Conservation (phyloP, 2,113 vertebrate genomes). For the Himantopus leucocephalus region DNA sequence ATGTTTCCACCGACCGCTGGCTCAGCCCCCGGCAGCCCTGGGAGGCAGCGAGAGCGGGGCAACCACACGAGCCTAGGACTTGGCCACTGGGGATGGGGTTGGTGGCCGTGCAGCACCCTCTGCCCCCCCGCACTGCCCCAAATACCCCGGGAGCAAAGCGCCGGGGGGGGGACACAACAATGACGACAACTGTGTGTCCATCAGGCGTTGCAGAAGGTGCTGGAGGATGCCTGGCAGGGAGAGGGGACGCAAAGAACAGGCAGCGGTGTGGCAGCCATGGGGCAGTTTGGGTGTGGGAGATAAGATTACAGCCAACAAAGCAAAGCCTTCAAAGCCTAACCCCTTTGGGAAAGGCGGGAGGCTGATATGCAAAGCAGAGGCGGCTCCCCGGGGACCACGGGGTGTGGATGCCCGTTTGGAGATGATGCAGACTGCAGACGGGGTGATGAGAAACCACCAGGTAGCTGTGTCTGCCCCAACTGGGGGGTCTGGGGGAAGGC, state of each 20-base stretch:
- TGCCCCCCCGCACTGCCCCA: neutral
- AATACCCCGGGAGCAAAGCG: accelerated
- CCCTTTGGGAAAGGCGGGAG: neutral
- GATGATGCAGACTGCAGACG: accelerated
- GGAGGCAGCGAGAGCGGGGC: neutral
- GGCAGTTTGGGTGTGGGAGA: neutral
- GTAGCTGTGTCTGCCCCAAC: neutral
- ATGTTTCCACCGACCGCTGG: neutral
- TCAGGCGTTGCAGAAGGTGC: neutral
- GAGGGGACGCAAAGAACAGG: neutral
- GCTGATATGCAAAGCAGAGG: neutral
- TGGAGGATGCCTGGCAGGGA: neutral
- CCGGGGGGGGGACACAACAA: neutral
- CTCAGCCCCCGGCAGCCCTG: neutral
- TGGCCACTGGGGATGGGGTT: neutral
- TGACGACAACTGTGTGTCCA: accelerated
- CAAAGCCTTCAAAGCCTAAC: neutral
- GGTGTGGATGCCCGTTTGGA: neutral
- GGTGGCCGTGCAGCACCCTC: neutral
- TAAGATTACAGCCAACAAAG: neutral
- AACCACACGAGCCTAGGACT: neutral
- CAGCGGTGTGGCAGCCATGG: neutral
- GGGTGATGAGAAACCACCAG: neutral
- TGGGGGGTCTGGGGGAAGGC: neutral
- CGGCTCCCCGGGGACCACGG: accelerated